Evolutionary conservation across 2,888 invertebrate genomes (phyloP), one percentile per base, ranked within the genome.

Genomic region (Empis stercorea): DNA sequence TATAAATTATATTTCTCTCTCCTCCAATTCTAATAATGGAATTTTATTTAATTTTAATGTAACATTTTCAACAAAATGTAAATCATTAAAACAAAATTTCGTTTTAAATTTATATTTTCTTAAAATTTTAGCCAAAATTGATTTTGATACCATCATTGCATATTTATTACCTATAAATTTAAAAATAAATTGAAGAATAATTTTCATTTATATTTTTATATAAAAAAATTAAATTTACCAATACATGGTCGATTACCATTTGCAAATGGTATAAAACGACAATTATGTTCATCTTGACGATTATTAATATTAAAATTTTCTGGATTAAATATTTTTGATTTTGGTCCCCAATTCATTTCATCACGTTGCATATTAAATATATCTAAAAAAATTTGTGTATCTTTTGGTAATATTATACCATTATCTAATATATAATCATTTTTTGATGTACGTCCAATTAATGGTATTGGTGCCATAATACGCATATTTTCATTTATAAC

Each of bases 231-330:
- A 30, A 66, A 34, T 43, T 16, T 52, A 63, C 65, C 64, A 50
- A 67, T 67, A 38, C 66, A 66, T 45, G 61, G 65, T 10, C 68
- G 53, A 11, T 61, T 54, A 2, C 68, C 68, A 45, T 65, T 65
- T 13, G 64, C 61, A 30, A 68, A 68, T 3, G 68, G 68, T 49
- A 66, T 61, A 48, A 56, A 68, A 0, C 64, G 59, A 42, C 61
- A 66, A 0, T 68, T 58, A 55, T 68, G 68, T 20, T 20, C 4
- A 27, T 27, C 5, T 9, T 27, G 20, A 5, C 32, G 5, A 32
- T 9, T n/a, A 13, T 34, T 34, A 13, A n/a, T 5, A 34, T 34
- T 34, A 34, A 34, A 34, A 34, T 34, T 3, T n/a, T n/a, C 34
- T 2, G 34, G 34, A 57, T 68, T 61, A 27, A 68, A 68, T 5